Base-by-base conservation (phyloP, 2,113 vertebrate genomes). In the Garra rufa region DNA sequence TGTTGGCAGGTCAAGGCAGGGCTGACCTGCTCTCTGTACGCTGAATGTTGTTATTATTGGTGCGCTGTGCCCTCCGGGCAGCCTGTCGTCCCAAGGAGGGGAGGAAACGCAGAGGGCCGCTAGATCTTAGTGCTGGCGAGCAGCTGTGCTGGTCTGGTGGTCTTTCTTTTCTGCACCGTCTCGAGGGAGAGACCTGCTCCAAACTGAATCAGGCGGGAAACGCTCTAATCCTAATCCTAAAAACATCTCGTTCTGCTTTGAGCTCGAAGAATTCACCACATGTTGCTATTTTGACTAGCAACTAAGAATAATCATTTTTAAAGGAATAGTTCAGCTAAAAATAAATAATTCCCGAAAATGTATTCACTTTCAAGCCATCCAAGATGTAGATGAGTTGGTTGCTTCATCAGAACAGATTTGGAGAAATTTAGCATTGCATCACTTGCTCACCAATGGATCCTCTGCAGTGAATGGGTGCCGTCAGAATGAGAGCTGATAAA, bases 21-120 rank as follows among this genome's bases (percentile, higher is more conserved):
- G 90, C 86, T 96, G 97, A 97, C 96, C 96, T 94, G 90, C 90
- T 93, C 91, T 89, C 93, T 73, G 86, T 93, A 94, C 90, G 93
- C 95, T 97, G 94, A 96, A 96, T 96, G 95, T 96, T 97, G 96
- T 98, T 96, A 96, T 96, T 97, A 97, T 96, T 96, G 95, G 94
- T 88, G 91, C 91, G 91, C 88, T 84, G 85, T 94, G 93, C 94
- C 96, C 96, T 94, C 93, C 86, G 91, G 96, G 96, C 95, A 41
- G 86, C 87, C 89, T 91, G 93, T 93, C 88, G 93, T 95, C 94
- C 95, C 94, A 88, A 91, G 92, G 89, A 92, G 92, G 85, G 87
- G 82, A 90, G 90, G 90, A 93, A 93, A 88, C 82, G 80, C 79
- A 9, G 86, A 89, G 86, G 80, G 90, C 83, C 88, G 92, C 92